phyloP scores from a whole-genome alignment of 2,888 invertebrate genomes.

The Drosophila koepferae region DNA sequence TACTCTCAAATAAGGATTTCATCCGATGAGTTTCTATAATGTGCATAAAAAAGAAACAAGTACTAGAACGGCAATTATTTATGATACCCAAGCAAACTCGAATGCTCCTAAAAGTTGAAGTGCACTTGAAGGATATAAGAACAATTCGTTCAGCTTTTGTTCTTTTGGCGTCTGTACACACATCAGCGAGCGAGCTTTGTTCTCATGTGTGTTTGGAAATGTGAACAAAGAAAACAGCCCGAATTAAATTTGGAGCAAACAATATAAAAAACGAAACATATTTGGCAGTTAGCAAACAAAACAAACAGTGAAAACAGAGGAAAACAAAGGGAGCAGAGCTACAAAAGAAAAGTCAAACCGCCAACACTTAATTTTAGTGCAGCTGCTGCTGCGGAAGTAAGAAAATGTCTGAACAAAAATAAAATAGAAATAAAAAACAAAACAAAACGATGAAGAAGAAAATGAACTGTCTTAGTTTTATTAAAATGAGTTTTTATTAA shows the following conservation, averaged over 20 bases:
- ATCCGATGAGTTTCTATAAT: too few species aligned
- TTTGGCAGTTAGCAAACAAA: constrained; percentile 21
- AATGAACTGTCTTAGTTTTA: constrained; percentile 64
- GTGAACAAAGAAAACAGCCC: neutral
- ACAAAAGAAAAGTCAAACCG: constrained; percentile 34
- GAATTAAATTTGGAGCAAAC: constrained; percentile 12
- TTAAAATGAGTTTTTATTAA: constrained; percentile 68
- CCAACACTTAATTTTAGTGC: constrained; percentile 48
- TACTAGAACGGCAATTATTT: neutral
- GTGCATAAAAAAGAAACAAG: neutral
- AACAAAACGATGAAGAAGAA: constrained; percentile 31
- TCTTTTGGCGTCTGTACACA: neutral
- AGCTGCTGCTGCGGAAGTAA: constrained; percentile 38
- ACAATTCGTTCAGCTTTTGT: neutral
- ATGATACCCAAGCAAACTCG: neutral
- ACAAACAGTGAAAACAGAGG: neutral
- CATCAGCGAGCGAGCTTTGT: neutral
- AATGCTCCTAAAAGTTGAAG: neutral
- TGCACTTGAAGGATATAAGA: neutral
- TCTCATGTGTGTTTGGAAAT: neutral
- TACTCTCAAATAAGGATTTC: too few species aligned
- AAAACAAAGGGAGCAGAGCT: neutral
- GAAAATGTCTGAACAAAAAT: constrained; percentile 13
- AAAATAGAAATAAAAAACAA: constrained; percentile 1
- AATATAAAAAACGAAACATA: neutral